Conservation (phyloP, 2,888 invertebrate genomes). For the Apotomis betuletana region DNA sequence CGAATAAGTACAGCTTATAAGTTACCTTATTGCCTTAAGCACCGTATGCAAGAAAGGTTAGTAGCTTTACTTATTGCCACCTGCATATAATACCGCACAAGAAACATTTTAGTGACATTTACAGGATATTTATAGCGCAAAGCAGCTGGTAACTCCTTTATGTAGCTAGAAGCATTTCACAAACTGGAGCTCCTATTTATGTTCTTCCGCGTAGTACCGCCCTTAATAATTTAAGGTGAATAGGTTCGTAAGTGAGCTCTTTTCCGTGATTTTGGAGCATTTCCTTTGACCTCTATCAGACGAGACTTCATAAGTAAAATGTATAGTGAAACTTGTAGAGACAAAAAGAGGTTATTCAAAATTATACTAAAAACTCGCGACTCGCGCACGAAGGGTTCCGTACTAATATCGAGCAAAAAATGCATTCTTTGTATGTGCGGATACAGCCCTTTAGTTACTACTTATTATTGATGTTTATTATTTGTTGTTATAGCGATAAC, state of each 20-base stretch:
- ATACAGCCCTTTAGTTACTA: no score
- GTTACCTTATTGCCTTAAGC: not conserved
- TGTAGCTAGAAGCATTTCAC: slow-evolving; percentile 12
- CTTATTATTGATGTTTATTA: no score
- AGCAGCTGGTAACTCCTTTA: slow-evolving; percentile 16
- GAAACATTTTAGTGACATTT: slow-evolving; percentile 31
- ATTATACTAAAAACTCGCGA: no score
- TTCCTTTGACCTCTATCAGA: not conserved
- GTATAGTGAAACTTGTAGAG: no score
- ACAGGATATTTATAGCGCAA: slow-evolving; percentile 19
- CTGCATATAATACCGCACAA: slow-evolving; percentile 7
- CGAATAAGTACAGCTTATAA: no score
- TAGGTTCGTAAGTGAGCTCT: not conserved
- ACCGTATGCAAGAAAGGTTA: slow-evolving; percentile 5
- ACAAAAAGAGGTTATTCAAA: no score
- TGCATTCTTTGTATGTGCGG: no score
- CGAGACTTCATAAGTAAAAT: not conserved
- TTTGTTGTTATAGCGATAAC: no score
- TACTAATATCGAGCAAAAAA: no score
- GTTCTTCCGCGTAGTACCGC: slow-evolving; percentile 21
- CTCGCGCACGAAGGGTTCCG: no score
- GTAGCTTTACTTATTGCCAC: slow-evolving; percentile 7
- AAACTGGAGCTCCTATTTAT: slow-evolving; percentile 20
- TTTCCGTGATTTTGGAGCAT: not conserved
- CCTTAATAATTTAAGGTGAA: not conserved